A percentile compares a stretch with the other conserved stretches of the same genome.
These are phyloP conservation scores for Mythimna albipuncta DNA, from an alignment of 2,888 invertebrate species.

Conservation along the genomic window DNA sequence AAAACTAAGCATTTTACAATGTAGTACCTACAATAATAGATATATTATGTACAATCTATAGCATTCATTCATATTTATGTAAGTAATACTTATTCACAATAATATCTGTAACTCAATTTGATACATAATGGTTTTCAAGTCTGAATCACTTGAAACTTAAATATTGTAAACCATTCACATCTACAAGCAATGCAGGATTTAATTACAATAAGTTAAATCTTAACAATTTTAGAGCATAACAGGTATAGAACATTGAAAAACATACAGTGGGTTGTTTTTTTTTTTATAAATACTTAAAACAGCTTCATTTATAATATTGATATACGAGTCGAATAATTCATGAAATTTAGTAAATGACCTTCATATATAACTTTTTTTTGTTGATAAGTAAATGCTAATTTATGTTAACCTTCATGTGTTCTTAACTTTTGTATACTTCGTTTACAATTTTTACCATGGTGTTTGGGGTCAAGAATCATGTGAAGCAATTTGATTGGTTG, in stretches of 20 bases:
- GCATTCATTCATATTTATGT: constrained; percentile 64
- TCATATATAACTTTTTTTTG: constrained; percentile 20
- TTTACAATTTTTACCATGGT: constrained; percentile 7
- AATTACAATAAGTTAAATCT: constrained; percentile 45
- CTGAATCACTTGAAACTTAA: constrained; percentile 48
- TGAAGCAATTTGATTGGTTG: neutral
- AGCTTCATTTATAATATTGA: constrained; percentile 43
- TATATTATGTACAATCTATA: constrained; percentile 71
- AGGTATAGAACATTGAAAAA: constrained; percentile 44
- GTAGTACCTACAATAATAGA: constrained; percentile 72
- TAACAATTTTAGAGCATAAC: constrained; percentile 33
- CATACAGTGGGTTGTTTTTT: constrained; percentile 31
- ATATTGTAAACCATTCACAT: constrained; percentile 38
- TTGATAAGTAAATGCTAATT: constrained; percentile 53
- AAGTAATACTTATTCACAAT: constrained; percentile 63
- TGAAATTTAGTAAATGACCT: constrained; percentile 31
- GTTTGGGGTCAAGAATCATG: neutral
- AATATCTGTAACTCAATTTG: constrained; percentile 51
- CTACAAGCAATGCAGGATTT: constrained; percentile 15
- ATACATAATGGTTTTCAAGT: constrained; percentile 35
- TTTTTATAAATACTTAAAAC: constrained; percentile 37
- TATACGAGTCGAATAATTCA: constrained; percentile 33
- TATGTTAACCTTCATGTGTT: constrained; percentile 52
- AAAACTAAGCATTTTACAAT: constrained; percentile 85
- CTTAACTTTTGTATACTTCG: constrained; percentile 31